Conservation (phyloP, 2,797 vertebrate species). For the Anguilla obscura region DNA sequence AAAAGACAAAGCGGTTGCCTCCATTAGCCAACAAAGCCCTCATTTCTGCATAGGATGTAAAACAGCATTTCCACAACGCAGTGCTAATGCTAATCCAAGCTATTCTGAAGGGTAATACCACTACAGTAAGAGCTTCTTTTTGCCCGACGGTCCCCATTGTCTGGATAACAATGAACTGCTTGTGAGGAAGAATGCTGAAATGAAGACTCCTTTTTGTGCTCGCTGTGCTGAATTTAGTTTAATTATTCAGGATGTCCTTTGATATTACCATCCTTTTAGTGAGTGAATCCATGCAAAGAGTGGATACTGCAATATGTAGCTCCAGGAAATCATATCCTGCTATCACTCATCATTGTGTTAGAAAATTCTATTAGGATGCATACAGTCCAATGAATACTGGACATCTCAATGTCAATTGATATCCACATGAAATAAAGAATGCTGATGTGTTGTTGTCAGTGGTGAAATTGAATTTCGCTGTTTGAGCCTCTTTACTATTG, state of each 20-base stretch:
- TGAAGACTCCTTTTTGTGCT: constrained; percentile 17
- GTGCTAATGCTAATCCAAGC: not conserved
- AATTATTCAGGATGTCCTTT: constrained; percentile 46
- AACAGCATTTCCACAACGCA: not conserved
- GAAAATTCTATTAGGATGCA: constrained; percentile 43
- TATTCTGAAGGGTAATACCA: not conserved
- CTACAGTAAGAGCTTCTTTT: not conserved
- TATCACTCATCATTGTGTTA: constrained; percentile 38
- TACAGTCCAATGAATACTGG: constrained; percentile 33
- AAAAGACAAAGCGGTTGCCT: constrained; percentile 5
- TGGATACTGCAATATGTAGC: constrained; percentile 33
- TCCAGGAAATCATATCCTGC: constrained; percentile 34
- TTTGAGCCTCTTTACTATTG: constrained; percentile 41
- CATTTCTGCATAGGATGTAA: constrained; percentile 5
- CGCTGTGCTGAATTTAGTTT: constrained; percentile 33
- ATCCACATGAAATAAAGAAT: constrained; percentile 49
- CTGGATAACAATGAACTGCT: constrained; percentile 4
- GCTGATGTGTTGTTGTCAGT: constrained; percentile 38
- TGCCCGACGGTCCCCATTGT: not conserved
- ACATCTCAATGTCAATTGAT: constrained; percentile 45
- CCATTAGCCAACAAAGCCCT: not conserved
- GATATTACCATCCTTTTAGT: constrained; percentile 32
- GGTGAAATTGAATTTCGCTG: constrained; percentile 48
- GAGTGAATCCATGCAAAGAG: constrained; percentile 38
- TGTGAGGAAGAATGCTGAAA: constrained; percentile 9